phyloP scores from a whole-genome alignment of 2,113 vertebrate species.

The Typhlomys cinereus region DNA sequence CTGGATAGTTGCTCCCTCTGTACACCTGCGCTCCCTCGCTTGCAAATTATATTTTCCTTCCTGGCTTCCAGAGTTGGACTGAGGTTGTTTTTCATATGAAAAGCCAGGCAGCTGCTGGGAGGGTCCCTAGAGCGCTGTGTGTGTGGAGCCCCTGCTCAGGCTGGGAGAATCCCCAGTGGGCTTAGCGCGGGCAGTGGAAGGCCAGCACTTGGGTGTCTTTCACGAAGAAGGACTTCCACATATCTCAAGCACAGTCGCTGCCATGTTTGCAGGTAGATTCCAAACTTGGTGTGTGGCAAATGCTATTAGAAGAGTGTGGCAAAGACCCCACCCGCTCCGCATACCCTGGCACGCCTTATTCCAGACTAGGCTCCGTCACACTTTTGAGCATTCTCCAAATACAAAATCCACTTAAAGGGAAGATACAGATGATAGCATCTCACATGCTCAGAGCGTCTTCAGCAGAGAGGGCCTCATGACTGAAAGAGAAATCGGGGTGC shows the following conservation, averaged over 20 bases:
- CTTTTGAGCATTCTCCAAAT: not conserved
- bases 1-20: not conserved
- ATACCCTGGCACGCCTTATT: no score
- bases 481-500: rapidly evolving
- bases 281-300: not conserved
- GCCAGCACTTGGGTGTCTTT: not conserved
- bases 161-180: not conserved
- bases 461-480: not conserved
- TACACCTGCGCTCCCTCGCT: not conserved
- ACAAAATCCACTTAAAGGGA: not conserved
- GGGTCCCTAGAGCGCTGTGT: not conserved
- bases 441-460: not conserved
- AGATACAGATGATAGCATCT: no score
- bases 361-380: not conserved
- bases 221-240: not conserved
- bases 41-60: not conserved
- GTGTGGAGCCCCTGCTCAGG: not conserved
- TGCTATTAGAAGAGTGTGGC: not conserved
- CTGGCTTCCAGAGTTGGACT: not conserved
- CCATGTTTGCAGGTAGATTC: not conserved
- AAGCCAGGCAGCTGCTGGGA: not conserved
- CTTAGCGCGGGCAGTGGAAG: not conserved
- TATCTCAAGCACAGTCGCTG: no score
- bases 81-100: not conserved
- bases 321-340: not conserved